Evolutionary conservation across 1,140 invertebrate genomes (phyloP), one percentile per base, ranked within the genome.

Genomic region (Drosophila erecta): DNA sequence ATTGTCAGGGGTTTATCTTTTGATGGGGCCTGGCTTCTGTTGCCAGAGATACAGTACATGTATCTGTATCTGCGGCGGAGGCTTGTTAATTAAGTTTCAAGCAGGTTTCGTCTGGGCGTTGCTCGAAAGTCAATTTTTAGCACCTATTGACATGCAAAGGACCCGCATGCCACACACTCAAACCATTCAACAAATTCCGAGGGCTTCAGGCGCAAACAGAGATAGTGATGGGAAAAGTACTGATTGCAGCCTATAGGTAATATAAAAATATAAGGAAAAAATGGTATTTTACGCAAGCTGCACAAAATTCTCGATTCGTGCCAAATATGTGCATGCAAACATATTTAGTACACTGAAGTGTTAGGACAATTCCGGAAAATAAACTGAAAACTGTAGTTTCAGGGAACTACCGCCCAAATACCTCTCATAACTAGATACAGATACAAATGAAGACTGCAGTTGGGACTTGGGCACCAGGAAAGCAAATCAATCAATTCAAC

Each of bases 61-160:
- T 66, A 46, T 44, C 3, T 67, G 70, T 61, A 70, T 57, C 51
- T 67, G 55, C 50, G 35, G 33, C 24, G 70, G 64, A 61, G 70
- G 62, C 81, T 75, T 71, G 69, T 89, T 89, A 89, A 89, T 89
- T 89, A 89, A 89, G 84, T 85, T 89, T 84, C 72, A 57, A 71
- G 71, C 75, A 49, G 76, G 76, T 76, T 79, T 55, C 55, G 60
- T 62, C 78, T 56, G 81, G 55, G 47, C 74, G 77, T 75, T 73
- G 79, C 75, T 70, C 53, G 65, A 67, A 69, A 76, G 41, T 76
- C 75, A 79, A 83, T 83, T 89, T 79, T 87, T 87, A 87, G 84
- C 84, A 87, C 84, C 85, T 89, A 90, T 89, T 89, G 84, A 90
- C 84, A 89, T 89, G 84, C 84, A 89, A 89, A 89, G 67, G 51